These are phyloP conservation scores for Centruroides vittatus DNA, from an alignment of 1,140 invertebrate genomes.

Conservation along the genomic window DNA sequence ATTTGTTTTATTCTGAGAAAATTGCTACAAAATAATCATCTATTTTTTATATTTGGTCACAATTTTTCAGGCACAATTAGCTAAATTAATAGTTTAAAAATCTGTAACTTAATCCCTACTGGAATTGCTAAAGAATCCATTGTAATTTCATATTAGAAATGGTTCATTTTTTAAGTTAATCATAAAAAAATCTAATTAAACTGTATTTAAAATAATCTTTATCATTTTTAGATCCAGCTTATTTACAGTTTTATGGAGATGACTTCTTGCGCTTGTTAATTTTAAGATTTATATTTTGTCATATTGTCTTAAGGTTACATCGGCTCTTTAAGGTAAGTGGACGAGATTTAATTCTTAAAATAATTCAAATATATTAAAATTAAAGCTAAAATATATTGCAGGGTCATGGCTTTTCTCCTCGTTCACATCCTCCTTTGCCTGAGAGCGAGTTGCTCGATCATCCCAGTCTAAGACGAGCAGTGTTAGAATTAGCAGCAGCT, in stretches of 20 bases:
- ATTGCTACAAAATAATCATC: no score
- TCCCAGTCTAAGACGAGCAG: slow-evolving; percentile 57
- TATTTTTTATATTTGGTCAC: no score
- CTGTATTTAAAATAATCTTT: not conserved
- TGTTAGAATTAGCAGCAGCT: slow-evolving; percentile 64
- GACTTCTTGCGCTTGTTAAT: slow-evolving; percentile 79
- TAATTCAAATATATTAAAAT: not conserved
- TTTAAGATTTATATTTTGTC: slow-evolving; percentile 84
- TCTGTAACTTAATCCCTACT: no score
- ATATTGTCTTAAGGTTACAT: slow-evolving; percentile 71
- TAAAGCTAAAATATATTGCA: slow-evolving; percentile 23
- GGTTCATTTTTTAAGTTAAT: no score
- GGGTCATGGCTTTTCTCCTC: slow-evolving; percentile 62
- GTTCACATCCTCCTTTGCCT: slow-evolving; percentile 68
- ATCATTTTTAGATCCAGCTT: slow-evolving; percentile 48
- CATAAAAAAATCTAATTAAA: no score
- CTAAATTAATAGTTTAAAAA: no score
- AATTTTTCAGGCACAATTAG: no score
- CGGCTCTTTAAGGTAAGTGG: slow-evolving; percentile 45
- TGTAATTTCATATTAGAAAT: no score
- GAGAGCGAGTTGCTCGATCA: slow-evolving; percentile 81
- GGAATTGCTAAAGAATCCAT: no score
- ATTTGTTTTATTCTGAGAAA: no score
- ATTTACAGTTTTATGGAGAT: slow-evolving; percentile 80
- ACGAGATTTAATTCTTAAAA: slow-evolving; percentile 1